These are phyloP conservation scores for Sparus aurata DNA, from an alignment of 2,797 vertebrate species.

Conservation along the genomic window DNA sequence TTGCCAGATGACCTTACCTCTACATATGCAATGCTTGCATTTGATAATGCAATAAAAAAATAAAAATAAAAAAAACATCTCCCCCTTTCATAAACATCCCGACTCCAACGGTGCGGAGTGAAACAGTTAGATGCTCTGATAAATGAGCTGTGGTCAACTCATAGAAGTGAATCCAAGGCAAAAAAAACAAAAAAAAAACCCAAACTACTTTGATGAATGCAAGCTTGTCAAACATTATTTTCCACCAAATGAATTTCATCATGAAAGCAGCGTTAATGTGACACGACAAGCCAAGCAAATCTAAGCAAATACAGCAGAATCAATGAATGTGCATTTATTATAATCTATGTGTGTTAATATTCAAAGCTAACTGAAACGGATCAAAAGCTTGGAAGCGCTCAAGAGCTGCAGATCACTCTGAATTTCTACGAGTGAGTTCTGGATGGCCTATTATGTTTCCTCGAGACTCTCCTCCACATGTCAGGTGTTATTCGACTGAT, in stretches of 20 bases:
- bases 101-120: slow-evolving; percentile 26
- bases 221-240: slow-evolving; percentile 63
- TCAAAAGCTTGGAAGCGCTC: slow-evolving; percentile 36
- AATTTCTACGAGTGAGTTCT: slow-evolving; percentile 17
- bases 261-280: slow-evolving; percentile 54
- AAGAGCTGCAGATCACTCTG: slow-evolving; percentile 19
- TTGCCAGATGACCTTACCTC: slow-evolving; percentile 40
- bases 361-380: slow-evolving; percentile 51
- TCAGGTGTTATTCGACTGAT: slow-evolving; percentile 71
- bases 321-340: slow-evolving; percentile 36
- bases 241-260: slow-evolving; percentile 65
- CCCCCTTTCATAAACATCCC: slow-evolving; percentile 17
- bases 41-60: slow-evolving; percentile 38
- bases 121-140: slow-evolving; percentile 44
- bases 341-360: slow-evolving; percentile 44
- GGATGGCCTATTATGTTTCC: slow-evolving; percentile 1
- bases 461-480: slow-evolving; percentile 31
- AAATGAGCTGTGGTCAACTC: slow-evolving; percentile 35
- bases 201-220: slow-evolving; percentile 34
- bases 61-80: too few relatives aligned
- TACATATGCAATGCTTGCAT: slow-evolving; percentile 52
- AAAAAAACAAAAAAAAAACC: neutral
- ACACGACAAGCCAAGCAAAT: slow-evolving; percentile 65
- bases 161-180: slow-evolving; percentile 46
- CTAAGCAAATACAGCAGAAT: slow-evolving; percentile 43